Percentiles rank a stretch among this genome's conserved stretches.
Conservation (phyloP, 1,140 invertebrate species). For the Brachystomella parvula region DNA sequence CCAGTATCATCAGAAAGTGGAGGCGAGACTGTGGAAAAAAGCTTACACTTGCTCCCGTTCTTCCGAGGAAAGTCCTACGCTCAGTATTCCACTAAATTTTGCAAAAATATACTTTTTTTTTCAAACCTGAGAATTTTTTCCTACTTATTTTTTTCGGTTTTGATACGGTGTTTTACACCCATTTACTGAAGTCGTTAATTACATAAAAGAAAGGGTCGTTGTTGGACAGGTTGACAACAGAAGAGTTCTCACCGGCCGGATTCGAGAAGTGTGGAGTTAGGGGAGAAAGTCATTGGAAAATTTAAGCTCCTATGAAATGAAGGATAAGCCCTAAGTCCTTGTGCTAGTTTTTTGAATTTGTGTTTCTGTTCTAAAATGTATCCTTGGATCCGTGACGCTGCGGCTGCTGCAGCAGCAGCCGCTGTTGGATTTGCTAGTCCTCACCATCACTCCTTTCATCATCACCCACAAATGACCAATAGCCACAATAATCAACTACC, state of each 20-base stretch:
- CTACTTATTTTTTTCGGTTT: conserved; percentile 2
- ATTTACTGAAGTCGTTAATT: too few species aligned
- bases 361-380: conserved; percentile 54
- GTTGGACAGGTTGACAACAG: too few species aligned
- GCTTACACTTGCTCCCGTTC: not conserved
- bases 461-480: conserved; percentile 22
- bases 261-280: not conserved
- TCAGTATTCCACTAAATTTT: not conserved
- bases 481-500: conserved; percentile 6
- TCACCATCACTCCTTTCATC: conserved; percentile 30
- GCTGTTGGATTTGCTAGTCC: conserved; percentile 43
- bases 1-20: not conserved
- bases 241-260: too few species aligned
- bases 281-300: not conserved
- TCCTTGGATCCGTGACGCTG: conserved; percentile 61
- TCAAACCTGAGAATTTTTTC: conserved; percentile 4
- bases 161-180: not conserved
- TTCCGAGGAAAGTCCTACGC: not conserved
- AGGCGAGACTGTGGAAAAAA: not conserved
- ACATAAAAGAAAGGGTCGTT: too few species aligned
- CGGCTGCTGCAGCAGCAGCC: conserved; percentile 47
- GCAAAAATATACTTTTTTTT: not conserved
- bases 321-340: not conserved
- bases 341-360: not conserved
- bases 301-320: not conserved